phyloP scores from a whole-genome alignment of 2,113 vertebrate species.

The Anoplopoma fimbria region DNA sequence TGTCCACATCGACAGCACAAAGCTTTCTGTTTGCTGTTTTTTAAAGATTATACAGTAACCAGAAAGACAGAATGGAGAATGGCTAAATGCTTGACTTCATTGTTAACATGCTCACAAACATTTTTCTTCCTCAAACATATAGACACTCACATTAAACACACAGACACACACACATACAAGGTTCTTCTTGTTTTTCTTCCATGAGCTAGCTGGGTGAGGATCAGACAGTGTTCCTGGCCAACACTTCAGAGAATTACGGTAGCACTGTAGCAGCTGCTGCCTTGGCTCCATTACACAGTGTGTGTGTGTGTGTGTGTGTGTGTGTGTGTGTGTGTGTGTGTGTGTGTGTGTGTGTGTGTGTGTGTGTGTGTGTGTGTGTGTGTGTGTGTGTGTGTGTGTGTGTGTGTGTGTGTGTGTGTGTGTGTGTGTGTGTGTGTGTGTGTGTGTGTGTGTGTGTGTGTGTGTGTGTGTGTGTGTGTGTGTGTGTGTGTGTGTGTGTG shows the following conservation, averaged over 20 bases:
- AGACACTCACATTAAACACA: neutral
- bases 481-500: neutral
- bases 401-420: neutral
- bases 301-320: neutral
- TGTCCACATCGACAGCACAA: neutral
- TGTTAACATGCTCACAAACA: neutral
- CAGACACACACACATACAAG: neutral
- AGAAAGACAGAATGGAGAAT: neutral
- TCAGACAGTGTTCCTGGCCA: constrained; percentile 22
- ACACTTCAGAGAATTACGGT: constrained; percentile 28
- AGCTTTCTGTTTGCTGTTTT: neutral
- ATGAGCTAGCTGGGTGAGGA: constrained; percentile 22
- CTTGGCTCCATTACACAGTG: constrained; percentile 21
- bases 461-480: neutral
- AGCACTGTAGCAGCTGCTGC: constrained; percentile 38
- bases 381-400: neutral
- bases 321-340: neutral
- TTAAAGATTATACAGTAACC: neutral
- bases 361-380: neutral
- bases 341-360: neutral
- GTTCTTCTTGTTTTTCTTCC: constrained; percentile 10
- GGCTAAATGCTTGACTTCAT: neutral
- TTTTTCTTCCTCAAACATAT: neutral
- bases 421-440: neutral
- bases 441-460: neutral